phyloP scores from a whole-genome alignment of 2,797 vertebrate genomes.

The Lindbergichthys nudifrons region DNA sequence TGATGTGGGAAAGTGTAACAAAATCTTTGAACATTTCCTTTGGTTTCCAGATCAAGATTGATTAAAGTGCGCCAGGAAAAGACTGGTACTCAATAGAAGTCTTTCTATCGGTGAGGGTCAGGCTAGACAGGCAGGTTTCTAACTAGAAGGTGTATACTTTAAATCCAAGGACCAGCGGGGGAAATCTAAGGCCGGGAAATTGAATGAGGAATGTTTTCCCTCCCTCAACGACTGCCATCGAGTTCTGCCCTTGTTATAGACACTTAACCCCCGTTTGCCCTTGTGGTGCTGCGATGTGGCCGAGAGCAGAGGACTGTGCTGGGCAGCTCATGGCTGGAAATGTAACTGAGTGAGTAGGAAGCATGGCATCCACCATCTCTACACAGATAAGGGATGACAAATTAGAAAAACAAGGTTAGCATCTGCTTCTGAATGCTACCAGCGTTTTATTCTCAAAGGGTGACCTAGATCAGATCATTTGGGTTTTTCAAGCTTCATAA shows the following conservation, averaged over 20 bases:
- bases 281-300: slow-evolving; percentile 32
- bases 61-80: not conserved
- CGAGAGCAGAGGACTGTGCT: slow-evolving; percentile 36
- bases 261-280: slow-evolving; percentile 62
- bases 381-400: slow-evolving; percentile 27
- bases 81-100: not conserved
- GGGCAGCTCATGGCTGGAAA: slow-evolving; percentile 45
- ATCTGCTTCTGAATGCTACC: slow-evolving; percentile 35
- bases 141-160: slow-evolving; percentile 15
- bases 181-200: slow-evolving; percentile 30
- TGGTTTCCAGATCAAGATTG: not conserved
- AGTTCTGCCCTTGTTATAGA: slow-evolving; percentile 46
- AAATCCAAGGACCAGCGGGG: slow-evolving; percentile 15
- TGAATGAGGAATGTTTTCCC: slow-evolving; percentile 31
- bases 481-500: slow-evolving; percentile 16
- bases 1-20: slow-evolving; percentile 6
- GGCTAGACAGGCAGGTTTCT: slow-evolving; percentile 3
- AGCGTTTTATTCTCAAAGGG: slow-evolving; percentile 39
- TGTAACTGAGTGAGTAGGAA: slow-evolving; percentile 30
- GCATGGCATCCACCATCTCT: slow-evolving; percentile 20
- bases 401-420: slow-evolving; percentile 53
- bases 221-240: slow-evolving; percentile 28
- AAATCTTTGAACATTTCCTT: slow-evolving; percentile 13
- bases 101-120: not conserved
- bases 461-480: slow-evolving; percentile 49